A percentile compares a stretch with the other conserved stretches of the same genome.
phyloP scores from a whole-genome alignment of 2,888 invertebrate species.

The Hyles lineata region DNA sequence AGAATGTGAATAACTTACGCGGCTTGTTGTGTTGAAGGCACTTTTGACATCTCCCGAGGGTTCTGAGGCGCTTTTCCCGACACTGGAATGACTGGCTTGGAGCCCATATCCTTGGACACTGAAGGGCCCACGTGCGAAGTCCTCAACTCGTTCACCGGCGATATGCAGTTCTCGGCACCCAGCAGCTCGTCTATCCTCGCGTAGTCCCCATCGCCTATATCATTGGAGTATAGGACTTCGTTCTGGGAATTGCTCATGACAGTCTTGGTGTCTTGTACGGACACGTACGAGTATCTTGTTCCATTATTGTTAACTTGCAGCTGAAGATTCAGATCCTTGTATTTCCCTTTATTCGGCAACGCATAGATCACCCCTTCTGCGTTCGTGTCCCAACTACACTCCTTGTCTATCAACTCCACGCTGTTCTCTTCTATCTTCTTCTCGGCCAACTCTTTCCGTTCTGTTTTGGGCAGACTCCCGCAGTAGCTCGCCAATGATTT shows the following conservation, averaged over 20 bases:
- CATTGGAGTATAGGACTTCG: slow-evolving; percentile 75
- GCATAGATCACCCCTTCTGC: slow-evolving; percentile 83
- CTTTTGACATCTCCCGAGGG: slow-evolving; percentile 68
- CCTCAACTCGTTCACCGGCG: slow-evolving; percentile 70
- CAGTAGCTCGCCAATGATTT: slow-evolving; percentile 72
- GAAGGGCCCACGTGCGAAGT: slow-evolving; percentile 74
- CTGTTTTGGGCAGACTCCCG: slow-evolving; percentile 60
- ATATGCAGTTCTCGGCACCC: slow-evolving; percentile 76
- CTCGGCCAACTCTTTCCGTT: slow-evolving; percentile 52
- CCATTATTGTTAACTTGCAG: slow-evolving; percentile 81
- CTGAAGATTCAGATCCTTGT: slow-evolving; percentile 78
- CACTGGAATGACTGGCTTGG: slow-evolving; percentile 72
- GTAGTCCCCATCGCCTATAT: slow-evolving; percentile 76
- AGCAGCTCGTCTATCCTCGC: slow-evolving; percentile 77
- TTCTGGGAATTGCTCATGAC: slow-evolving; percentile 81
- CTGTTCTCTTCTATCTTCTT: slow-evolving; percentile 75
- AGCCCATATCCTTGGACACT: slow-evolving; percentile 53
- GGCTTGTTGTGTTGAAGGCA: slow-evolving; percentile 67
- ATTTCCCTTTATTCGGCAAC: slow-evolving; percentile 80
- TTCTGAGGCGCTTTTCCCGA: slow-evolving; percentile 76
- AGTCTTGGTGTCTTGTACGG: slow-evolving; percentile 76
- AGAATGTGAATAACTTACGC: slow-evolving; percentile 58
- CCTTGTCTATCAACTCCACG: slow-evolving; percentile 81
- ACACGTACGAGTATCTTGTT: slow-evolving; percentile 78
- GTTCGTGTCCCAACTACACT: slow-evolving; percentile 85